Evolutionary conservation across 2,113 vertebrate species (phyloP), one percentile per base, ranked within the genome.

Genomic region (Casuarius casuarius): DNA sequence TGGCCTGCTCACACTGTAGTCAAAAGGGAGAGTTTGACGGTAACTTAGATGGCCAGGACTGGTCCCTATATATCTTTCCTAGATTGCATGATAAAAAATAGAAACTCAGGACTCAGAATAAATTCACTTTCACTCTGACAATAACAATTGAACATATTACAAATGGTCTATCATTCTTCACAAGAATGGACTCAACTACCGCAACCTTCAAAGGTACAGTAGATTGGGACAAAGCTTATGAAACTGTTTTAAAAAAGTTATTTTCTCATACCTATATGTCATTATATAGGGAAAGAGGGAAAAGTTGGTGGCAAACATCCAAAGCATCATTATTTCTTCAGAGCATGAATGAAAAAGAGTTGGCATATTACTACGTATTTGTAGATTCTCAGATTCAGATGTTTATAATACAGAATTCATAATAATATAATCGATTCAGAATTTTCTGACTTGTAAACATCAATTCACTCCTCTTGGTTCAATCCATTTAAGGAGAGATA

Each of bases 401-500:
- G 51, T 80, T 91, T 65, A 86, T 59, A 31, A 74, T 7, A 22
- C 23, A 81, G 59, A 71, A 81, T 15, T 71, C 26, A 31, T 31
- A 28, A 22, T 29, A 80, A 81, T 7, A 58, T 2, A 48, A 71
- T 21, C 54, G 91, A 95, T 81, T 75, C 61, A 75, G 62, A 92
- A 59, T 81, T 83, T 78, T 65, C 84, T 90, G 58, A 56, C 49
- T 33, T 74, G 26, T 12, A 95, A 95, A 71, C 63, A 84, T 66
- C 68, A 90, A 9, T 38, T 62, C 10, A 66, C 5, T 73, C 77
- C 71, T 87, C 70, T 81, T 82, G 75, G 14, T 16, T 87, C 62
- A 96, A 96, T 92, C 68, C 76, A 46, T 31, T 79, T 51, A 87
- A 80, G 67, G 65, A 89, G 48, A 93, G 33, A 89, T 10, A 82